phyloP scores from a whole-genome alignment of 2,797 vertebrate genomes.

The Diplodus puntazzo region DNA sequence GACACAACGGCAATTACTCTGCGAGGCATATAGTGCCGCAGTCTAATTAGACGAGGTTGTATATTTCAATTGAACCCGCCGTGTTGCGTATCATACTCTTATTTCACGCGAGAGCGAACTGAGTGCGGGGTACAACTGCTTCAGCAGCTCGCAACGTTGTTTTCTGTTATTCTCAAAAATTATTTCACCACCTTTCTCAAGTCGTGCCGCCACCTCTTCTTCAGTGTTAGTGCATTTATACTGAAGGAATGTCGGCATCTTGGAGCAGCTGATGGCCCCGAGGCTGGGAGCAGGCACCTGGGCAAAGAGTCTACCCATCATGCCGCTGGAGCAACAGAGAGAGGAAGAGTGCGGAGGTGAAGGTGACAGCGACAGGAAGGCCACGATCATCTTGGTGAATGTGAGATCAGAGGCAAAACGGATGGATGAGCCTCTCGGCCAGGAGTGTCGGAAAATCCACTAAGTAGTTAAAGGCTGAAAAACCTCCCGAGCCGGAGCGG shows the following conservation, averaged over 20 bases:
- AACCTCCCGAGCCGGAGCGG: neutral
- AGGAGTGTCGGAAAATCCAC: slow-evolving; percentile 31
- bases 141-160: neutral
- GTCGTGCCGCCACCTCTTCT: slow-evolving; percentile 8
- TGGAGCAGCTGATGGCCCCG: slow-evolving; percentile 57
- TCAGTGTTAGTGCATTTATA: slow-evolving; percentile 23
- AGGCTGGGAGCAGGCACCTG: slow-evolving; percentile 47
- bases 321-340: slow-evolving; percentile 26
- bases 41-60: slow-evolving; percentile 80
- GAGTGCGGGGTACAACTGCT: slow-evolving; percentile 18
- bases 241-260: slow-evolving; percentile 35
- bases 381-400: slow-evolving; percentile 36
- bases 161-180: slow-evolving; percentile 23
- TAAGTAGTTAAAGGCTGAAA: neutral
- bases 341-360: slow-evolving; percentile 53
- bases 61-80: slow-evolving; percentile 72
- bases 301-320: slow-evolving; percentile 46
- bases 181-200: slow-evolving; percentile 28
- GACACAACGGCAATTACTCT: slow-evolving; percentile 78
- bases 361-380: slow-evolving; percentile 55
- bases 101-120: slow-evolving; percentile 3
- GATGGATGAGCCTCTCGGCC: slow-evolving; percentile 51
- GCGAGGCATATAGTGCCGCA: slow-evolving; percentile 58
- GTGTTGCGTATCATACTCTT: slow-evolving; percentile 52
- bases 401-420: slow-evolving; percentile 39